Base-by-base conservation (phyloP, 2,797 vertebrate species). In the Hypotaenidia philippensis region DNA sequence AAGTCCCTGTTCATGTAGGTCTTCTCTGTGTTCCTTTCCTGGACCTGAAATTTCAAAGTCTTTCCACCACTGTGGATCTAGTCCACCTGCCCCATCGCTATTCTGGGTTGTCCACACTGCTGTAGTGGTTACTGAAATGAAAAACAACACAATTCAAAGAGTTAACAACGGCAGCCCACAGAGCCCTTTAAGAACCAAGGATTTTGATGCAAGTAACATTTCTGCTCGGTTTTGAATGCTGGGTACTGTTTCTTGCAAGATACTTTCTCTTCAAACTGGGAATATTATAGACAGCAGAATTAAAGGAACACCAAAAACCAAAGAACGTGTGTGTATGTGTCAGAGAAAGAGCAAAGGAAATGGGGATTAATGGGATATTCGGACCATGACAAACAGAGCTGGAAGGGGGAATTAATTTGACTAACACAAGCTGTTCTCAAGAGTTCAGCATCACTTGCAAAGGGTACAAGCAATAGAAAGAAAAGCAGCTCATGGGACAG, bases 101-200 rank as follows among this genome's bases (percentile, higher is more conserved):
- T 96, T 97, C 83, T 96, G 96, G 94, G 91, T 87, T 96, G 95
- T 96, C 96, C 96, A 94, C 83, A 95, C 34, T 94, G 96, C 83
- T 96, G 96, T 95, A 96, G 94, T 80, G 66, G 94, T 96, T 96
- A 96, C 96, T 96, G 96, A 94, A 96, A 96, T 96, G 90, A 96
- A 94, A 97, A 96, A 96, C 91, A 95, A 97, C 91, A 97, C 76
- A 97, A 97, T 94, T 93, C 83, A 94, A 93, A 94, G 81, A 19
- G 95, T 96, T 94, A 97, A 95, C 72, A 96, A 95, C 1, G 18
- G 75, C 85, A 95, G 93, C 80, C 85, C 95, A 94, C 1, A 32
- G 72, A 91, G 77, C 85, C 79, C 93, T 87, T 83, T 34, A 77
- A 93, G 91, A 91, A 93, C 41, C 45, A 75, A 94, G 94, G 91